These are phyloP conservation scores for Troides oblongomaculatus DNA, from an alignment of 2,888 invertebrate species.

Conservation along the genomic window DNA sequence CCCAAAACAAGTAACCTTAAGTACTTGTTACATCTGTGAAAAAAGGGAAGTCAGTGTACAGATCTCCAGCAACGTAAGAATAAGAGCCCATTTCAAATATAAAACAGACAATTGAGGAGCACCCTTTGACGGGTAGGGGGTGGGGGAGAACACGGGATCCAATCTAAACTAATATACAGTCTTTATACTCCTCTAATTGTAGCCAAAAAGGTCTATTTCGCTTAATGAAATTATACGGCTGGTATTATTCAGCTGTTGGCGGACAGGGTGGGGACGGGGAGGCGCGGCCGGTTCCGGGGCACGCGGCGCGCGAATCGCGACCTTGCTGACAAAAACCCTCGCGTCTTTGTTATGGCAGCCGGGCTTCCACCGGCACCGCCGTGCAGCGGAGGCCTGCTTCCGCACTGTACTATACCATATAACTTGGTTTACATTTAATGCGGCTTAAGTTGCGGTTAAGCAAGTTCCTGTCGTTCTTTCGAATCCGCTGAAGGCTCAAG, in stretches of 20 bases:
- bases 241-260: slow-evolving; percentile 25
- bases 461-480: slow-evolving; percentile 20
- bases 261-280: slow-evolving; percentile 7
- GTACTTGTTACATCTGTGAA: too few relatives aligned
- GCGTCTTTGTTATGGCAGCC: slow-evolving; percentile 13
- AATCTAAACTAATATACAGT: slow-evolving; percentile 48
- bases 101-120: slow-evolving; percentile 53
- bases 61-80: slow-evolving; percentile 50
- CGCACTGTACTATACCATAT: slow-evolving; percentile 13
- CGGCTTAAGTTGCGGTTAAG: slow-evolving; percentile 22
- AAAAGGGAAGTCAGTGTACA: slow-evolving; percentile 53
- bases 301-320: slow-evolving; percentile 11
- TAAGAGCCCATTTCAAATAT: slow-evolving; percentile 56
- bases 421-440: slow-evolving; percentile 20
- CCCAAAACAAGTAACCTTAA: too few relatives aligned
- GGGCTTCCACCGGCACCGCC: slow-evolving; percentile 1
- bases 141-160: slow-evolving; percentile 32
- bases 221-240: slow-evolving; percentile 45
- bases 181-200: slow-evolving; percentile 49
- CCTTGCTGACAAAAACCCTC: slow-evolving; percentile 14
- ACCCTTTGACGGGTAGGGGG: slow-evolving; percentile 37
- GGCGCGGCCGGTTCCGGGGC: background rate
- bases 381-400: slow-evolving; percentile 11
- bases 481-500: slow-evolving; percentile 20
- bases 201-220: slow-evolving; percentile 46